Conservation (phyloP, 2,888 invertebrate genomes). For the Brenthis daphne region DNA sequence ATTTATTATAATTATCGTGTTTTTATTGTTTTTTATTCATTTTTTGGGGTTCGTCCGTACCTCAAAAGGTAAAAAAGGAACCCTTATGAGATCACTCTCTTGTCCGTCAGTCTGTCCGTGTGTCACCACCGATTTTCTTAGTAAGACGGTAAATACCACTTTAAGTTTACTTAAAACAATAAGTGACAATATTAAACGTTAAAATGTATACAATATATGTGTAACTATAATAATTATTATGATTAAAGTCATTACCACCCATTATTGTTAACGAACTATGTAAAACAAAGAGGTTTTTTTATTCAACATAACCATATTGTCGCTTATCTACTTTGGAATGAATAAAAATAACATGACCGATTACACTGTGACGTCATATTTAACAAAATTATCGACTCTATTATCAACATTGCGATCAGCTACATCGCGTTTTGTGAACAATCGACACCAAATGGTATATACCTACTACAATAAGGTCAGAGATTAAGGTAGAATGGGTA, state of each 20-base stretch:
- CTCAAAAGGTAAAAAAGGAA: no score
- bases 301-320: conserved; percentile 3
- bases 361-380: conserved; percentile 4
- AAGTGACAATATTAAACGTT: no score
- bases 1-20: no score
- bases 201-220: background rate
- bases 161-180: no score
- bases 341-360: conserved; percentile 2
- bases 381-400: conserved; percentile 9
- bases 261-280: background rate
- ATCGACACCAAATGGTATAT: background rate
- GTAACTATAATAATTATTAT: background rate
- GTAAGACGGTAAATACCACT: no score
- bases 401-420: conserved; percentile 9
- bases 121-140: no score
- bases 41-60: no score
- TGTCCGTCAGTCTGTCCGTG: no score
- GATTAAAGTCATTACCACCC: background rate
- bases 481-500: conserved; percentile 11
- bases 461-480: conserved; percentile 10
- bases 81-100: no score
- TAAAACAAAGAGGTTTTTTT: conserved; percentile 1
- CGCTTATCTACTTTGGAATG: conserved; percentile 1
- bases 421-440: conserved; percentile 13
- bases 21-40: no score